Base-by-base conservation (phyloP, 2,113 vertebrate genomes). In the Mystacornis crossleyi region DNA sequence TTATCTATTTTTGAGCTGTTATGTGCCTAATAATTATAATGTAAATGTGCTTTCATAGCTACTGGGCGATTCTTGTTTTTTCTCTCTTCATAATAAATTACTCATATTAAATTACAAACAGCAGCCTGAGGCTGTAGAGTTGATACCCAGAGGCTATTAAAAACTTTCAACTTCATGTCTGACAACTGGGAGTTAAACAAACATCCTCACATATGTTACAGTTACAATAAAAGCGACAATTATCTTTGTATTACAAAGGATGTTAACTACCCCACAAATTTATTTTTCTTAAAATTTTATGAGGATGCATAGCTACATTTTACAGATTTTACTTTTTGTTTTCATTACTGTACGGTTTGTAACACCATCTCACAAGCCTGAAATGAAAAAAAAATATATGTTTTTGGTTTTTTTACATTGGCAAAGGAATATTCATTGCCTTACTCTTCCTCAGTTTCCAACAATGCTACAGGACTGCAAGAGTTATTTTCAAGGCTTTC, bases 61-160 rank as follows among this genome's bases (percentile, higher is more conserved):
- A 97, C 84, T 89, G 86, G 96, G 95, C 95, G 95, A 96, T 86
- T 96, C 81, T 88, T 96, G 89, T 74, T 97, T 97, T 96, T 96
- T 70, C 81, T 84, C 71, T 94, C 89, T 94, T 93, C 81, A 33
- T 84, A 96, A 96, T 95, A 94, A 96, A 95, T 96, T 96, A 95
- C 94, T 96, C 61, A 55, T 88, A 96, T 95, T 95, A 95, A 96
- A 97, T 96, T 95, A 96, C 85, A 95, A 97, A 96, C 96, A 96
- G 70, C 79, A 96, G 88, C 96, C 95, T 73, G 53, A 79, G 95
- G 96, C 94, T 92, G 73, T 34, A 86, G 66, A 93, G 93, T 85
- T 86, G 93, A 96, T 90, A 90, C 81, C 97, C 89, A 94, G 90
- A 95, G 94, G 96, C 96, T 93, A 93, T 93, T 96, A 96, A 96